Base-by-base conservation (phyloP, 1,140 invertebrate genomes). In the Cyclargus thomasi region DNA sequence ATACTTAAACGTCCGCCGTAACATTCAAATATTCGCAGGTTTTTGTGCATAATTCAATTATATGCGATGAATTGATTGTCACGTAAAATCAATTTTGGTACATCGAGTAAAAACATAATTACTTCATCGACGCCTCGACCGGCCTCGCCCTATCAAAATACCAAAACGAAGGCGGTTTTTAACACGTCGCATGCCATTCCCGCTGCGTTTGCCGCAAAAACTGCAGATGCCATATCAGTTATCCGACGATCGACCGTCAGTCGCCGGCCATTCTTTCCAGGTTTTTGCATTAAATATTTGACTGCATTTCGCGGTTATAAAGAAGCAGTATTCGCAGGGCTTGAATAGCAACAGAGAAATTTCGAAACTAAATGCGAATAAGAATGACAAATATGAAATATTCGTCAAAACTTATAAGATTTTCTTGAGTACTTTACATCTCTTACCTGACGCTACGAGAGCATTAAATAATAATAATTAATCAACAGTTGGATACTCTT, bases 221-320 rank as follows among this genome's bases (percentile, higher is more conserved):
- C 55, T 59, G 18, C 20, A 59, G 55, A 59, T 59, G 55, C 55
- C 55, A 59, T 59, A 59, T 59, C 55, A 20, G 55, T 59, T 59
- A 59, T 20, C 55, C 18, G 55, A 59, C 55, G 55, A 59, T 59
- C 17, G 55, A 18, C 55, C 17, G 17, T 20, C 55, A 18, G 55
- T 20, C 18, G 55, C 18, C 55, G n/a, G 20, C 53, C 53, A 55
- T 55, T 6, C 18, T 59, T 59, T 20, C 55, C 10, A 4, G 55
- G 10, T 18, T 20, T 59, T 59, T 59, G 57, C 59, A 17, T 67
- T 65, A 66, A 67, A 70, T 47, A 47, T 47, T 47, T 47, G 39
- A 47, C 39, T 47, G 39, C 39, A 47, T 47, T 47, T 47, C 39
- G 39, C 14, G 10, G 39, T 14, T 47, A 47, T 16, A 47, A 47